phyloP scores from a whole-genome alignment of 2,113 vertebrate genomes.

The Laterallus jamaicensis region DNA sequence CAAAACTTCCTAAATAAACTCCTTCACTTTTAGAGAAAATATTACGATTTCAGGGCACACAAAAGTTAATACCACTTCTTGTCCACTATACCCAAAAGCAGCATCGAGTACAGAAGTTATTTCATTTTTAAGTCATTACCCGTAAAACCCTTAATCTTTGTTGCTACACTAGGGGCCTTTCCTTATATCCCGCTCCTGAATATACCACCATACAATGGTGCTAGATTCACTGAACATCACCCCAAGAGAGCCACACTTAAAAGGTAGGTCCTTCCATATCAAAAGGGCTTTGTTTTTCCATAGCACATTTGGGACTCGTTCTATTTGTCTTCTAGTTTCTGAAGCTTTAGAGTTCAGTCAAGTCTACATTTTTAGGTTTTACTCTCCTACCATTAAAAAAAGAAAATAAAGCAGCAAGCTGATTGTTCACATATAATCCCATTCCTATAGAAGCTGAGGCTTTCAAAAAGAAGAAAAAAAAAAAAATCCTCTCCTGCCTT shows the following conservation, averaged over 20 bases:
- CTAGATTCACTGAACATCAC: not conserved
- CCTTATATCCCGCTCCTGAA: not conserved
- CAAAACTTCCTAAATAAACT: not conserved
- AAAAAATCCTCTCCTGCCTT: not conserved
- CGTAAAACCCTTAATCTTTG: not conserved
- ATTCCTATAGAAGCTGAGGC: not conserved
- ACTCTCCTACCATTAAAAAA: not conserved
- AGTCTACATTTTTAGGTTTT: not conserved
- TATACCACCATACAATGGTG: not conserved
- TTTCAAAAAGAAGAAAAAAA: not conserved
- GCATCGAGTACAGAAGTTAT: not conserved
- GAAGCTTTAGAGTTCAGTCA: not conserved
- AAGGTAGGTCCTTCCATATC: not conserved
- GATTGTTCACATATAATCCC: not conserved
- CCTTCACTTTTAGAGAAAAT: not conserved
- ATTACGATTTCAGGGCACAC: not conserved
- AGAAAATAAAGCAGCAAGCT: not conserved
- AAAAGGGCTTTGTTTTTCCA: not conserved
- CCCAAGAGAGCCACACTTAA: not conserved
- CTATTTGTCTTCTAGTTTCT: not conserved
- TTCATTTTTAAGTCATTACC: not conserved
- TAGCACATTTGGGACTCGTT: not conserved
- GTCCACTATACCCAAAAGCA: not conserved
- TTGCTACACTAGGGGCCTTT: not conserved
- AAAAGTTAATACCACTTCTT: not conserved